phyloP scores from a whole-genome alignment of 2,888 invertebrate genomes.

The Drosophila acutilabella region DNA sequence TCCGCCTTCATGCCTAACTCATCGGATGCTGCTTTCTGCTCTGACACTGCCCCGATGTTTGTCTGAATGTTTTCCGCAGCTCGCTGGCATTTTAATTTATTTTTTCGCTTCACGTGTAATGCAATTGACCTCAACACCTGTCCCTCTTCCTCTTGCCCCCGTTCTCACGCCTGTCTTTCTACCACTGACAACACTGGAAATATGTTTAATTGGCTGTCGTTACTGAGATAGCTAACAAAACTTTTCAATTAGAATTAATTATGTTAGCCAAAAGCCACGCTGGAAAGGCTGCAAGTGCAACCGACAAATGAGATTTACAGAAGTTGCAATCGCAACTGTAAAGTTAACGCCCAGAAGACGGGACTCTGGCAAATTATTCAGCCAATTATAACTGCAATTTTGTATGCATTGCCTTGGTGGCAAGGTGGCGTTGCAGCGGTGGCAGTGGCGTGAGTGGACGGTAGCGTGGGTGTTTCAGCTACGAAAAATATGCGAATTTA shows the following conservation, averaged over 20 bases:
- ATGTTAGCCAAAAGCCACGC: conserved; percentile 41
- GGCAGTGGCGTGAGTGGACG: not conserved
- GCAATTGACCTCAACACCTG: conserved; percentile 41
- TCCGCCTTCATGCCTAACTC: not conserved
- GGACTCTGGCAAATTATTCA: conserved; percentile 46
- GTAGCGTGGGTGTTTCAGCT: not conserved
- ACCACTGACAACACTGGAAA: conserved; percentile 23
- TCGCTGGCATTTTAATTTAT: conserved; percentile 38
- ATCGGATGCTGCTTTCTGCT: conserved; percentile 40
- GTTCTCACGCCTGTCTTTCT: not conserved
- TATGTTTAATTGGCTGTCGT: conserved; percentile 55
- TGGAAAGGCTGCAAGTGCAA: conserved; percentile 14
- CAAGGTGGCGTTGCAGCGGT: not conserved
- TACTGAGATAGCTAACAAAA: conserved; percentile 48
- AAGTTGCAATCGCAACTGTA: conserved; percentile 12
- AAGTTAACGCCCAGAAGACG: conserved; percentile 4
- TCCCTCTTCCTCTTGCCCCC: not conserved
- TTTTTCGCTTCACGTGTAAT: conserved; percentile 37
- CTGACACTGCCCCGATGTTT: conserved; percentile 40
- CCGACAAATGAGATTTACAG: conserved; percentile 19
- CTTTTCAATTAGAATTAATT: conserved; percentile 69
- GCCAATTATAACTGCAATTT: conserved; percentile 67
- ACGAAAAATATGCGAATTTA: conserved; percentile 60
- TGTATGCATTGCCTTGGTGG: conserved; percentile 21
- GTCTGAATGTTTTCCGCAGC: conserved; percentile 13